Evolutionary conservation across 1,140 invertebrate species (phyloP).

Genomic region (Calliopsis andreniformis): DNA sequence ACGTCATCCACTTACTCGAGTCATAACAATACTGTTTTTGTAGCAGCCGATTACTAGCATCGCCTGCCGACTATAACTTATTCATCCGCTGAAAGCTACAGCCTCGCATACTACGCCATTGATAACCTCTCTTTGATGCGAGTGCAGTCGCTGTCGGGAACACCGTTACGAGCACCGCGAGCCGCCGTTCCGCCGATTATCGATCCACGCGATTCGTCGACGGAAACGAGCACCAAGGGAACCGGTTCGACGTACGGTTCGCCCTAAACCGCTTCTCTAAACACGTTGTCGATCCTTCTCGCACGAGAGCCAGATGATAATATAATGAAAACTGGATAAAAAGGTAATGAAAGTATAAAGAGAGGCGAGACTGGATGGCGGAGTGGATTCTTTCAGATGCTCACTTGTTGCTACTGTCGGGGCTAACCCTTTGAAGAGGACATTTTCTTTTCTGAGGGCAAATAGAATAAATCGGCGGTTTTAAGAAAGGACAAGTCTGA

Average conservation of each 20-base stretch:
- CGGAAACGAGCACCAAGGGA: too few species aligned
- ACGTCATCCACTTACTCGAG: conserved; percentile 50
- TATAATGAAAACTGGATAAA: neutral
- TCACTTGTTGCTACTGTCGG: too few species aligned
- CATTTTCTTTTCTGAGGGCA: too few species aligned
- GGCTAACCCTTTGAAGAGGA: too few species aligned
- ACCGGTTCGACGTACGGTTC: conserved; percentile 3
- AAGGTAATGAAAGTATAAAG: too few species aligned
- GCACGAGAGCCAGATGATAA: neutral
- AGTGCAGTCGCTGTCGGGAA: conserved; percentile 10
- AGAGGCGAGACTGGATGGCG: too few species aligned
- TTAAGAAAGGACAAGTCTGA: too few species aligned
- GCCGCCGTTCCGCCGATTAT: conserved; percentile 18
- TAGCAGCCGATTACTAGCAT: conserved; percentile 46
- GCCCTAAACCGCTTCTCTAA: neutral
- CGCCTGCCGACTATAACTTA: conserved; percentile 46
- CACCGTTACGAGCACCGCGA: conserved; percentile 2
- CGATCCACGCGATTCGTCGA: conserved; percentile 23
- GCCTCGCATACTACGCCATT: conserved; percentile 47
- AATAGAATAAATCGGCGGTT: too few species aligned
- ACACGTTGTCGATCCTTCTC: too few species aligned
- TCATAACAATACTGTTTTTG: conserved; percentile 56
- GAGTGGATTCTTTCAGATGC: too few species aligned
- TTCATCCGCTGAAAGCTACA: conserved; percentile 46
- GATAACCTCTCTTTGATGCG: conserved; percentile 46